Evolutionary conservation across 2,113 vertebrate genomes (phyloP).

Genomic region (Chiloscyllium plagiosum): DNA sequence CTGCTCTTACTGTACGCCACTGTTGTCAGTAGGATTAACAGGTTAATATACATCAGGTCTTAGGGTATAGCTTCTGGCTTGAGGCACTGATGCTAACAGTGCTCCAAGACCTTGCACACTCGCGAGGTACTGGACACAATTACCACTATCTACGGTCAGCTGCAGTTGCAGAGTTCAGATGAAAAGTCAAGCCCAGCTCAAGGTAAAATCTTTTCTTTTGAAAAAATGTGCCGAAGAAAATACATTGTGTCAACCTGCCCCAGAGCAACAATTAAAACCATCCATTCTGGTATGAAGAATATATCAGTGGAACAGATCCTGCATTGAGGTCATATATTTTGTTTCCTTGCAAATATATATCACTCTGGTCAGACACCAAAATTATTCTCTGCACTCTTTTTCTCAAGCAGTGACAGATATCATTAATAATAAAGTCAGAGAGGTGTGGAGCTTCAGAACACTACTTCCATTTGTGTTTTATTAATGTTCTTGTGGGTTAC

Average conservation of each 20-base stretch:
- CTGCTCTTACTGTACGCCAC: too few species aligned
- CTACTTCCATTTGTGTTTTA: conserved; percentile 18
- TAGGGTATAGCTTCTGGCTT: too few species aligned
- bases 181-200: background rate
- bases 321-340: background rate
- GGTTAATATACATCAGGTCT: too few species aligned
- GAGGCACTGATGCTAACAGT: too few species aligned
- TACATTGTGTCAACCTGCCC: background rate
- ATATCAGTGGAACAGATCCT: too few species aligned
- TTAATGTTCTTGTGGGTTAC: background rate
- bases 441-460: background rate
- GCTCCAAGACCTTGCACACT: too few species aligned
- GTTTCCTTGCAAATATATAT: background rate
- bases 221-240: background rate
- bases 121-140: background rate
- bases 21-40: too few species aligned
- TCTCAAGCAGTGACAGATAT: background rate
- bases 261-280: background rate
- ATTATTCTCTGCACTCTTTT: background rate
- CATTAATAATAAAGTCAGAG: conserved; percentile 11
- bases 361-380: background rate
- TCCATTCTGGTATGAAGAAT: background rate
- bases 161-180: background rate
- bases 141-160: background rate
- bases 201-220: background rate